Evolutionary conservation across 2,113 vertebrate genomes (phyloP), one percentile per base, ranked within the genome.

Genomic region (Chlorodrepanis virens): DNA sequence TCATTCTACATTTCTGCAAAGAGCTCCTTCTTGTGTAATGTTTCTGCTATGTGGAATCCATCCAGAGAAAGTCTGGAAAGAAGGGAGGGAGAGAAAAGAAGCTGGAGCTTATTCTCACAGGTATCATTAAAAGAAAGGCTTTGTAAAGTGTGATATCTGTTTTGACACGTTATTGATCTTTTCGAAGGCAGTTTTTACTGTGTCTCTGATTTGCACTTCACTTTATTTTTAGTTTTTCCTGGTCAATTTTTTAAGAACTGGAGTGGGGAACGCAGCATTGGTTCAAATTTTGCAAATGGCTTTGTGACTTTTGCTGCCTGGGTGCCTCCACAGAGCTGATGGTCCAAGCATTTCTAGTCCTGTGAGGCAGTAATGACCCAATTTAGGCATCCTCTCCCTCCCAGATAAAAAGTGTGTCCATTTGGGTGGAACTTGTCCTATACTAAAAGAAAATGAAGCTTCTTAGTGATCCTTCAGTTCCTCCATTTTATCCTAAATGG

Each of bases 1-100:
- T 89, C 88, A 83, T 92, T 91, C 72, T 76, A 75, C 64, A 44
- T 70, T 85, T 89, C 78, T 44, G 77, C 80, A 96, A 92, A 90
- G 80, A 97, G 47, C 31, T 94, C 69, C 75, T 93, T 94, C 84
- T 87, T 95, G 76, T 95, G 68, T 91, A 91, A 94, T 79, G 24
- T 95, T 95, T 96, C 88, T 96, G 91, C 91, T 94, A 83, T 68
- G 75, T 94, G 93, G 91, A 94, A 75, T 82, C n/a, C 57, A 75
- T 89, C 85, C 94, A 93, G 89, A 94, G 65, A 87, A 95, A 90
- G 74, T 71, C 33, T 85, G 75, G 60, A 83, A 83, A 91, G 74
- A 7, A 60, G 10, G 24, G 23, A 93, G 64, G 63, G 52, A 92
- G 45, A 50, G 81, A 39, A 90, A 87, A 71, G 56, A 95, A 86